These are phyloP conservation scores for Petromus typicus DNA, from an alignment of 2,113 vertebrate species.

Conservation along the genomic window DNA sequence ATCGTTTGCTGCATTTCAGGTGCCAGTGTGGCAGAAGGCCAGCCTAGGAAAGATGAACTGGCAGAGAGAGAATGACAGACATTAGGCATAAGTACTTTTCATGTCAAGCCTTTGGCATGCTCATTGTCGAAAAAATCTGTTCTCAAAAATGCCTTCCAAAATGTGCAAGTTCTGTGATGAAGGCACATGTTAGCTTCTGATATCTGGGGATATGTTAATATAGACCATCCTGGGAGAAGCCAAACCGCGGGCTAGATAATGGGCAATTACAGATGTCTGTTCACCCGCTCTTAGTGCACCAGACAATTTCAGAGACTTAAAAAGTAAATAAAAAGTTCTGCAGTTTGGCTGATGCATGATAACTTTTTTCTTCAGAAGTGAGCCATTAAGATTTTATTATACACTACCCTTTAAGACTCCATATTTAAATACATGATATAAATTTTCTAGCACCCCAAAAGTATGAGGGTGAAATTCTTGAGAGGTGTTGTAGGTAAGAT, in stretches of 20 bases:
- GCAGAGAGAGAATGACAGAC: conserved; percentile 87
- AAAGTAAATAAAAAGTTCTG: conserved; percentile 45
- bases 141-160: conserved; percentile 87
- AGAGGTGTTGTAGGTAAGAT: neutral
- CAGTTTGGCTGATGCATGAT: neutral
- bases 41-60: conserved; percentile 86
- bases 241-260: conserved; percentile 81
- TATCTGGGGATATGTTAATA: conserved; percentile 85
- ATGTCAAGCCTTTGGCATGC: conserved; percentile 89
- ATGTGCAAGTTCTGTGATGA: conserved; percentile 82
- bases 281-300: conserved; percentile 72
- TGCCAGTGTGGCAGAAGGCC: conserved; percentile 85
- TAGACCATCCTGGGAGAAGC: conserved; percentile 78
- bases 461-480: neutral
- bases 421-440: conserved; percentile 32
- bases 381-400: neutral
- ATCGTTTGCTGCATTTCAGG: conserved; percentile 82
- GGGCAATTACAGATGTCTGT: conserved; percentile 84
- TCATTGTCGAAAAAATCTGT: conserved; percentile 87
- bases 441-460: neutral
- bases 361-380: neutral
- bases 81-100: conserved; percentile 87
- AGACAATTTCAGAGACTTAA: conserved; percentile 67
- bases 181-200: conserved; percentile 84
- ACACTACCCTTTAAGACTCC: neutral